Base-by-base conservation (phyloP, 2,797 vertebrate species). In the Novumbra hubbsi region DNA sequence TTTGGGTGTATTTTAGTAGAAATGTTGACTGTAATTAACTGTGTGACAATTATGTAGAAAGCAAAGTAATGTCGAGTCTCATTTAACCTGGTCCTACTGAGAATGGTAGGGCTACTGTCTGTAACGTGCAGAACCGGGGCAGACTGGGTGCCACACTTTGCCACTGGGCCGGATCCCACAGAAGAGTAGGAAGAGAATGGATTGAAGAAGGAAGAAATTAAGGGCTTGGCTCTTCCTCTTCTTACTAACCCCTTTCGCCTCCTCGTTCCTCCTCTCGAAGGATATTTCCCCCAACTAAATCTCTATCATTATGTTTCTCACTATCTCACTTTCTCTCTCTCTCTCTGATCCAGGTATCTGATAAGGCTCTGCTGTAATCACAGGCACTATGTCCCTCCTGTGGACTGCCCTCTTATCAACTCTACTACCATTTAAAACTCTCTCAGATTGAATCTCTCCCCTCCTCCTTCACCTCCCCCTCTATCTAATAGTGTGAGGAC, bases 271-370 rank as follows among this genome's bases (percentile, higher is more conserved):
- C 76, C 62, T 72, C 49, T 50, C 48, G 21, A 21, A n/a, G 21
- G 52, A 57, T 11, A 24, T 21, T 57, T 45, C 41, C 41, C 41
- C 41, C 41, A 1, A 70, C 78, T 48, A 14, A 28, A 41, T 48
- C 69, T 49, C 74, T 85, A 79, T 75, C 81, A 76, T 78, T 52
- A 60, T 55, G 14, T 60, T 8, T n/a, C 55, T 38, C 16, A n/a
- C n/a, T 78, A 55, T 70, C 73, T 52, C 49, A 30, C 76, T 78
- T 60, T 17, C 28, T 71, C 49, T 64, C 41, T 83, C 84, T 80
- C 72, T 60, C 68, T 66, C 76, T 73, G 67, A 81, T 76, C 60
- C 32, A 6, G 48, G 34, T 12, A 72, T 77, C 67, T 73, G 72
- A 80, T 69, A 67, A 21, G 60, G 32, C 55, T 55, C 14, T 32